Evolutionary conservation across 1,140 invertebrate species (phyloP).

Genomic region (Musca domestica): DNA sequence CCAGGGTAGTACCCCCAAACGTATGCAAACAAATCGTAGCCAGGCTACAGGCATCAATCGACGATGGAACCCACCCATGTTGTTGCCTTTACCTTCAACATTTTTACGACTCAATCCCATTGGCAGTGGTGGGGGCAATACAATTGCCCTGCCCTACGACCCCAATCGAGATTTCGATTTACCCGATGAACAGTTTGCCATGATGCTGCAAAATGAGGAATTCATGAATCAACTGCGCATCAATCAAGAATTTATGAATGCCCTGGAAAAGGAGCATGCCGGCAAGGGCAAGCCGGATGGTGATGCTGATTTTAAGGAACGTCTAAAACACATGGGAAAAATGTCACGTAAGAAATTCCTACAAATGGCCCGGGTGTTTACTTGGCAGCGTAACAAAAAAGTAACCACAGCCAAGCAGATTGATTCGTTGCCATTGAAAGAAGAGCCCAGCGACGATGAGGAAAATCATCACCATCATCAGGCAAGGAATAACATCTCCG

Average conservation of each 20-base stretch:
- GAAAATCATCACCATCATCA: constrained; percentile 46
- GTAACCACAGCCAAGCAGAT: constrained; percentile 61
- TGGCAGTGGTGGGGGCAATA: constrained; percentile 24
- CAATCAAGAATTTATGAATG: constrained; percentile 87
- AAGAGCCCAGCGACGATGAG: constrained; percentile 64
- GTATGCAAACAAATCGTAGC: constrained; percentile 32
- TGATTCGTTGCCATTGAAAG: constrained; percentile 59
- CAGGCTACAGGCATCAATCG: constrained; percentile 28
- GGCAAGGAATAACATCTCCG: background rate
- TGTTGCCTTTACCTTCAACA: constrained; percentile 76
- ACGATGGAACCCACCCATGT: constrained; percentile 79
- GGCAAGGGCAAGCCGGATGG: constrained; percentile 62
- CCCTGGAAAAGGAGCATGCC: constrained; percentile 72
- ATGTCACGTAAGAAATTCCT: constrained; percentile 80
- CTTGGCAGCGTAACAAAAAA: constrained; percentile 66
- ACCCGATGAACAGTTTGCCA: constrained; percentile 79
- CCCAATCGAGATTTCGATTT: constrained; percentile 47
- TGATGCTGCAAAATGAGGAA: constrained; percentile 89
- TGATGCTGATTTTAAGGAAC: constrained; percentile 78
- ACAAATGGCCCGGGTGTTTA: constrained; percentile 75
- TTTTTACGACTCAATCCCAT: constrained; percentile 62
- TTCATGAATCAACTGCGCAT: constrained; percentile 84
- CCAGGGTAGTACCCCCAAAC: constrained; percentile 9
- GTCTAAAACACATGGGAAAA: constrained; percentile 86
- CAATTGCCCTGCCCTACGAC: constrained; percentile 8